phyloP scores from a whole-genome alignment of 2,113 vertebrate species.

The Fukomys damarensis region DNA sequence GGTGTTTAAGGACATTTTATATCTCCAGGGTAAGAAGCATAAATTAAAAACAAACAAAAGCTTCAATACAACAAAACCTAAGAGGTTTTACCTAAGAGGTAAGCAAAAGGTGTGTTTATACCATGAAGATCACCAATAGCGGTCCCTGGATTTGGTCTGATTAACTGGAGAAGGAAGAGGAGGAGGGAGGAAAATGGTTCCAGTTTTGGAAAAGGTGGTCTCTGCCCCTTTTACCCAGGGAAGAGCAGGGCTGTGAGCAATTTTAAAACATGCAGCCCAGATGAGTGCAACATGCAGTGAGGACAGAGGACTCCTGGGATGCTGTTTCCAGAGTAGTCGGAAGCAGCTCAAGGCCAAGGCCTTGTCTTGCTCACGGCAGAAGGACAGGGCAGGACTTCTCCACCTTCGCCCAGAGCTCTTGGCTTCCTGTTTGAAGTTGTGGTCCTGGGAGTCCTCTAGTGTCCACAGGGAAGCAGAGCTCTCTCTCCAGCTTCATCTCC shows the following conservation, averaged over 20 bases:
- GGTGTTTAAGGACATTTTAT: not conserved
- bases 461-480: not conserved
- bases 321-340: not conserved
- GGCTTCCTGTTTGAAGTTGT: not conserved
- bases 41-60: not conserved
- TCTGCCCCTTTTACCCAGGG: not conserved
- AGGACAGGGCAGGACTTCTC: not conserved
- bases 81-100: not conserved
- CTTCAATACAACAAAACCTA: not conserved
- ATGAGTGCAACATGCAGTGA: fast-evolving
- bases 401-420: not conserved
- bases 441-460: not conserved
- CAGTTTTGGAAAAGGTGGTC: not conserved
- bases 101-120: not conserved
- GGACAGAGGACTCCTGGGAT: not conserved
- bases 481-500: not conserved
- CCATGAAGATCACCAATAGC: not conserved
- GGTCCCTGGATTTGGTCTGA: not conserved
- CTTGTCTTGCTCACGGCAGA: not conserved
- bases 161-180: not conserved
- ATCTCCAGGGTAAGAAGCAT: not conserved
- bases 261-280: not conserved
- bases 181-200: not conserved
- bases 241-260: not conserved
- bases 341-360: not conserved